Evolutionary conservation across 2,888 invertebrate species (phyloP), one percentile per base, ranked within the genome.

Genomic region (Poecilus cupreus): DNA sequence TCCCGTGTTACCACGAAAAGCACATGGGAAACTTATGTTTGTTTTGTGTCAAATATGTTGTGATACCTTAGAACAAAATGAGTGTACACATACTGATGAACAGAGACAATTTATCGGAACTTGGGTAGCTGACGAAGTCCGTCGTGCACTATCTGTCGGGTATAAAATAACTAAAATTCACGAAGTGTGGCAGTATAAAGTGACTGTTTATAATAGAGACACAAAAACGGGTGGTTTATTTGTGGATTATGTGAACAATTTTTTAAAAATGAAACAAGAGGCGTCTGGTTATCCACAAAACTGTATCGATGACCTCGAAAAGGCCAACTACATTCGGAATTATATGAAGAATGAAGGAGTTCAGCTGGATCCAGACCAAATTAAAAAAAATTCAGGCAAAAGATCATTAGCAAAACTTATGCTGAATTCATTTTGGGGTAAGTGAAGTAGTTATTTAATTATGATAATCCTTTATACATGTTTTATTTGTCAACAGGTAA

Each of bases 121-220:
- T 0, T 88, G 86, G 87, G 85, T 87, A 24, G 83, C 84, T 1
- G 85, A 84, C n/a, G 87, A 88, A 83, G 26, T 88, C 0, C 49
- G 83, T 26, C 84, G 83, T 80, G 88, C 87, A 4, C 32, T 86
- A 0, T 37, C 83, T 72, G 74, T 82, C 22, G 87, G 86, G 0
- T 88, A 88, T 51, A 74, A 78, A 54, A 82, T 87, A 20, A 5
- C 85, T 0, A 79, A 86, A 49, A 84, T 87, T n/a, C 83, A 84
- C 43, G 87, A 87, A 82, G 85, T 88, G n/a, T 88, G 87, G 85
- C 84, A 87, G 74, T 88, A 87, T 78, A 68, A 85, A 22, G 51
- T 82, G 70, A 82, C 83, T 0, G 22, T 10, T 11, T 57, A 20
- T 24, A 57, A 57, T 20, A 20, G 77, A n/a, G n/a, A n/a, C n/a